These are phyloP conservation scores for Limonius californicus DNA, from an alignment of 1,140 invertebrate genomes.

Conservation along the genomic window DNA sequence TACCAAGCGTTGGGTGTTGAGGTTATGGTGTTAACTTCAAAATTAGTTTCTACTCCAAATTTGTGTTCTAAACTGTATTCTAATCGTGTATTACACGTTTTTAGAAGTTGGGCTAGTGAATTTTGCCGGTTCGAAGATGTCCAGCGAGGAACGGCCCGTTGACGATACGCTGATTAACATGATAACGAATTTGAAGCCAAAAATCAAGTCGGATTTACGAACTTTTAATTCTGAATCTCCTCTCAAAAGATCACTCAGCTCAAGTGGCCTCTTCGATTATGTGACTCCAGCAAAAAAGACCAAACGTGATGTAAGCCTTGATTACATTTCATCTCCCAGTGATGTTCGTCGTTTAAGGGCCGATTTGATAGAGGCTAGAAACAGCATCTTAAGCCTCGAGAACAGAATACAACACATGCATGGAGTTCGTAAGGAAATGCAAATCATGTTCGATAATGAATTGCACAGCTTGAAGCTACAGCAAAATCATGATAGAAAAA, in stretches of 20 bases:
- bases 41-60: neutral
- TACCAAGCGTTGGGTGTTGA: neutral
- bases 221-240: slow-evolving; percentile 21
- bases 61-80: slow-evolving; percentile 1
- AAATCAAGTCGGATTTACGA: neutral
- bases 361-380: slow-evolving; percentile 59
- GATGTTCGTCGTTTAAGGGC: slow-evolving; percentile 57
- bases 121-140: neutral
- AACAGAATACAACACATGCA: slow-evolving; percentile 56
- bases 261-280: slow-evolving; percentile 32
- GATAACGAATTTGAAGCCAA: slow-evolving; percentile 36
- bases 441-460: slow-evolving; percentile 61
- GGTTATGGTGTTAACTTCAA: neutral
- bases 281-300: slow-evolving; percentile 28
- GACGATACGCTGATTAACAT: slow-evolving; percentile 38
- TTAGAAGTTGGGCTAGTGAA: neutral
- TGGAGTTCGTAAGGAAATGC: slow-evolving; percentile 55
- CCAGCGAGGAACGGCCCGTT: slow-evolving; percentile 14
- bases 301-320: slow-evolving; percentile 33
- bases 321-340: slow-evolving; percentile 53
- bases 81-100: neutral
- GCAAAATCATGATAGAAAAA: slow-evolving; percentile 55
- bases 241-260: slow-evolving; percentile 35
- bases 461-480: slow-evolving; percentile 54
- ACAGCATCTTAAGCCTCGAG: slow-evolving; percentile 57